These are phyloP conservation scores for Belgica antarctica DNA, from an alignment of 2,888 invertebrate species.

Conservation along the genomic window DNA sequence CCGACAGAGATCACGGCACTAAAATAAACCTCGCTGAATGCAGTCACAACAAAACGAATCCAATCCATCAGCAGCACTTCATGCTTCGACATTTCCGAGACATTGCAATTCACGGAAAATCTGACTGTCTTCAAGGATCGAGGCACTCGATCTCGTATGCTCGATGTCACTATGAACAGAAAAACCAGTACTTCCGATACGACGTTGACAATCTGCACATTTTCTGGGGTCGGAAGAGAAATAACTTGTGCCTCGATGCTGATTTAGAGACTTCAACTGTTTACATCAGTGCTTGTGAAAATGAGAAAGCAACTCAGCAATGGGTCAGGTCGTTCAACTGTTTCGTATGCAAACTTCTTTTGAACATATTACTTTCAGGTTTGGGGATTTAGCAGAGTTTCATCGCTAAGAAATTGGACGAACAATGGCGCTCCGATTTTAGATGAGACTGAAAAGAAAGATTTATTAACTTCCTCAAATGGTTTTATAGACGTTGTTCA, in stretches of 20 bases:
- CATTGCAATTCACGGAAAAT: conserved; percentile 20
- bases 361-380: too few species aligned
- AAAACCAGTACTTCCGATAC: conserved; percentile 35
- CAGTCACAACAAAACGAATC: not conserved
- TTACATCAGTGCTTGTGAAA: conserved; percentile 2
- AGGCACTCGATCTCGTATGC: not conserved
- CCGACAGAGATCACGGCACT: not conserved
- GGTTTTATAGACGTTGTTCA: too few species aligned
- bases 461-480: too few species aligned
- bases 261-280: not conserved
- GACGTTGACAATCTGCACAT: not conserved
- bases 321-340: too few species aligned
- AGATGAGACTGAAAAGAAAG: conserved; percentile 20
- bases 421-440: conserved; percentile 2
- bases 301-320: not conserved
- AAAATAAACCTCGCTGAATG: conserved; percentile 6
- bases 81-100: conserved; percentile 28
- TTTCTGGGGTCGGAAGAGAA: conserved; percentile 24
- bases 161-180: conserved; percentile 31
- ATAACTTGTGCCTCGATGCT: conserved; percentile 34
- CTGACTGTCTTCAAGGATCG: conserved; percentile 19
- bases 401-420: not conserved
- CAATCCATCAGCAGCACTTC: conserved; percentile 26
- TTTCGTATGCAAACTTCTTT: not conserved
- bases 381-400: too few species aligned